Conservation (phyloP, 2,113 vertebrate genomes). For the Equus quagga region DNA sequence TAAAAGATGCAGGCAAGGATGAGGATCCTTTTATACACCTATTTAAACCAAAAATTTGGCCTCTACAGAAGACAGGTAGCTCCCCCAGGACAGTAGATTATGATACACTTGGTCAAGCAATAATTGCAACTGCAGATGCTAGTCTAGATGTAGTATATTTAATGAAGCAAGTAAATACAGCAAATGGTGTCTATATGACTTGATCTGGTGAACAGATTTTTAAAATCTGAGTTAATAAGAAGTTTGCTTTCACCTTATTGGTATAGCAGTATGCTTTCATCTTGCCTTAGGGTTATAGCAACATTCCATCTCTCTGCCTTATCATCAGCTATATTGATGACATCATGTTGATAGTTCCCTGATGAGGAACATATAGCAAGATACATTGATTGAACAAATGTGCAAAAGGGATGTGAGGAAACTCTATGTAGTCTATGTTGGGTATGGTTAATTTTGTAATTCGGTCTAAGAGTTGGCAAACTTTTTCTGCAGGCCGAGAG, state of each 20-base stretch:
- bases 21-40: neutral
- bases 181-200: neutral
- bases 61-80: neutral
- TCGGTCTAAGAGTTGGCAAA: neutral
- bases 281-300: neutral
- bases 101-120: neutral
- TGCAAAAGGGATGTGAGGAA: neutral
- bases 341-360: neutral
- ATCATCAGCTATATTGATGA: neutral
- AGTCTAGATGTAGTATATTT: neutral
- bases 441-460: neutral
- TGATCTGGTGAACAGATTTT: neutral
- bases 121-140: neutral
- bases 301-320: neutral
- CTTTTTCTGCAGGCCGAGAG: neutral
- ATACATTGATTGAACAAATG: neutral
- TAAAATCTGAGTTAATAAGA: neutral
- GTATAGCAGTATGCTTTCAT: neutral
- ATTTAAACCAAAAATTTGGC: neutral
- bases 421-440: neutral
- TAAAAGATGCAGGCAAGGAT: neutral
- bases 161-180: neutral
- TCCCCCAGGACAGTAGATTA: neutral
- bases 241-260: neutral
- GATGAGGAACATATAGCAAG: neutral